A percentile compares a stretch with the other conserved stretches of the same genome.
Evolutionary conservation across 2,113 vertebrate genomes (phyloP).

Genomic region (Rhagologus leucostigma): DNA sequence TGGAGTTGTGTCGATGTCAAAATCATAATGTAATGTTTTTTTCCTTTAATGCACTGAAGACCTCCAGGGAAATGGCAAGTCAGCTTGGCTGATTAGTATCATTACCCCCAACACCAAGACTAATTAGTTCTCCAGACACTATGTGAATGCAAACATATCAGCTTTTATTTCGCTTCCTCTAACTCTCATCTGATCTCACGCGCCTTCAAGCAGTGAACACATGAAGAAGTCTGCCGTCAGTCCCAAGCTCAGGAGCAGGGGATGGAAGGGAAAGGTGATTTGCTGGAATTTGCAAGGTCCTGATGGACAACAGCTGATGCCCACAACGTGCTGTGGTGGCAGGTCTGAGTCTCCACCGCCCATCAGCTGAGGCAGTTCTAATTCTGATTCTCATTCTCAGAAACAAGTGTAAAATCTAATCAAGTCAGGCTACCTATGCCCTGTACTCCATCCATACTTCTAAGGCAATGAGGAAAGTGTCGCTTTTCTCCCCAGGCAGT

Average conservation of each 20-base stretch:
- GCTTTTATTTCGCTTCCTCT: not conserved
- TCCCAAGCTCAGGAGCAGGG: not conserved
- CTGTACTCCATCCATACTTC: not conserved
- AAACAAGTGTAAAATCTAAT: not conserved
- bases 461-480: not conserved
- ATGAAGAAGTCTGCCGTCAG: not conserved
- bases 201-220: not conserved
- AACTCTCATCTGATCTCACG: not conserved
- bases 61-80: not conserved
- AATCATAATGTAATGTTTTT: not conserved
- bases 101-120: not conserved
- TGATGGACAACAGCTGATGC: not conserved
- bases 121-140: not conserved
- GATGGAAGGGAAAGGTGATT: not conserved
- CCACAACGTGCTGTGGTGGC: not conserved
- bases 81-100: not conserved
- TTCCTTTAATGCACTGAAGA: not conserved
- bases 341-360: not conserved
- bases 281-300: rapidly evolving
- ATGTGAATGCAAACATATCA: not conserved
- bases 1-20: not conserved
- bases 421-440: not conserved
- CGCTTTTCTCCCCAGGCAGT: not conserved
- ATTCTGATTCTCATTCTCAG: not conserved
- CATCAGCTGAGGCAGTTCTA: not conserved